Evolutionary conservation across 2,888 invertebrate genomes (phyloP).

Genomic region (Drosophila mulleri): DNA sequence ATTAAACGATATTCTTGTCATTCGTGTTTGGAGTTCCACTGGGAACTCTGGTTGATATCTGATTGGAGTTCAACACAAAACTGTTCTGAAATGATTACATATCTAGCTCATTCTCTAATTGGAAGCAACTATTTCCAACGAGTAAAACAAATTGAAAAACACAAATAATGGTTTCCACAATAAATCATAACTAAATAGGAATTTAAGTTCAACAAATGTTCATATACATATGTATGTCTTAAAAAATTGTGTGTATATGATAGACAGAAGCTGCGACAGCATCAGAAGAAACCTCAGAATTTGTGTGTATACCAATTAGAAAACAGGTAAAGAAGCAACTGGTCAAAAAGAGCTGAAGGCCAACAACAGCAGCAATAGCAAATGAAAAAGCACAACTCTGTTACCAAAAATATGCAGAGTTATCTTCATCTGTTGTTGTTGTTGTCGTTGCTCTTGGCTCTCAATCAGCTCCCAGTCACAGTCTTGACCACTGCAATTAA

Average conservation of each 20-base stretch:
- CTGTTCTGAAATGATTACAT: not conserved
- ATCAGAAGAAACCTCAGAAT: constrained; percentile 31
- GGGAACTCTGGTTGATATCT: not conserved
- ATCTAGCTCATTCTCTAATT: not conserved
- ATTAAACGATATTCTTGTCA: not conserved
- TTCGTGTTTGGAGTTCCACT: not conserved
- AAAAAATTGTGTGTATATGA: constrained; percentile 13
- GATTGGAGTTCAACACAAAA: not conserved
- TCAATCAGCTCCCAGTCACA: not conserved
- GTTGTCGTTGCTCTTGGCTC: not conserved
- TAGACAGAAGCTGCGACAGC: constrained; percentile 25
- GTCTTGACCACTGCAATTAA: constrained; percentile 25
- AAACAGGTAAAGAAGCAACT: constrained; percentile 64
- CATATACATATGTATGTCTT: not conserved
- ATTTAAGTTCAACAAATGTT: not conserved
- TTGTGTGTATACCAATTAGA: constrained; percentile 53
- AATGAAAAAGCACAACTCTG: constrained; percentile 34
- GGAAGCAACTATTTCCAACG: not conserved
- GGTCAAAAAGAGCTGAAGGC: constrained; percentile 62
- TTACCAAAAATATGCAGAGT: constrained; percentile 70
- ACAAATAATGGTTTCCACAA: constrained; percentile 67
- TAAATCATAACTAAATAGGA: constrained; percentile 28
- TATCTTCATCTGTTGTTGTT: constrained; percentile 13
- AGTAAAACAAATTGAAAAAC: constrained; percentile 40
- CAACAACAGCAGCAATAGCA: constrained; percentile 26